phyloP scores from a whole-genome alignment of 2,113 vertebrate species.

The Scomber colias region DNA sequence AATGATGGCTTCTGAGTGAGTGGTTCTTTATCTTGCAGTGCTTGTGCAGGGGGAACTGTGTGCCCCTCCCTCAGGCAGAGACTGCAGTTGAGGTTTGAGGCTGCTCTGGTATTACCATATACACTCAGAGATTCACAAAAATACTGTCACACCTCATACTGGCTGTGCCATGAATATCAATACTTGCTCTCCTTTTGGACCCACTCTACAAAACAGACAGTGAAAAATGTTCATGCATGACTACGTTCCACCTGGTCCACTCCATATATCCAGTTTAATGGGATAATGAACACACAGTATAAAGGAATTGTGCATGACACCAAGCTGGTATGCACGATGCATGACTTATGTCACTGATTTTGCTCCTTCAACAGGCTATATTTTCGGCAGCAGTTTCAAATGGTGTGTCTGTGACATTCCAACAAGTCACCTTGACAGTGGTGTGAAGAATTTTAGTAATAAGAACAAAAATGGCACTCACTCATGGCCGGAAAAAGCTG shows the following conservation, averaged over 20 bases:
- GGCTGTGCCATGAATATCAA: conserved; percentile 82
- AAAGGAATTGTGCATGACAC: conserved; percentile 75
- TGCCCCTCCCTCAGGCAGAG: conserved; percentile 59
- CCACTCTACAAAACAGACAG: conserved; percentile 79
- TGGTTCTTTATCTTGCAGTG: conserved; percentile 65
- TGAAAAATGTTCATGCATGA: conserved; percentile 80
- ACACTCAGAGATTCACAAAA: conserved; percentile 77
- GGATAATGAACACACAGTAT: conserved; percentile 77
- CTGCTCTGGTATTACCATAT: conserved; percentile 76
- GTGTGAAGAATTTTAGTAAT: conserved; percentile 71
- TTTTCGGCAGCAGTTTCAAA: conserved; percentile 67
- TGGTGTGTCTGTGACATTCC: conserved; percentile 69
- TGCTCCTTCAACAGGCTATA: conserved; percentile 67
- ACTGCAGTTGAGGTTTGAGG: conserved; percentile 71
- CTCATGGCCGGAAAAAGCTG: conserved; percentile 51
- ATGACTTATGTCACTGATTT: conserved; percentile 73
- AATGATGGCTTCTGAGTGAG: conserved; percentile 73
- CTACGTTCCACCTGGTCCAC: conserved; percentile 70
- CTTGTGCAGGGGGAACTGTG: conserved; percentile 41
- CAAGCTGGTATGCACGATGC: conserved; percentile 67
- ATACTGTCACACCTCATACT: conserved; percentile 79
- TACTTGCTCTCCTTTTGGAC: conserved; percentile 76
- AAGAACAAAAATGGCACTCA: conserved; percentile 61
- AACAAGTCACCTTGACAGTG: conserved; percentile 79
- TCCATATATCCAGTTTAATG: conserved; percentile 76